Conservation (phyloP, 2,113 vertebrate species). For the Trichomycterus rosablanca region DNA sequence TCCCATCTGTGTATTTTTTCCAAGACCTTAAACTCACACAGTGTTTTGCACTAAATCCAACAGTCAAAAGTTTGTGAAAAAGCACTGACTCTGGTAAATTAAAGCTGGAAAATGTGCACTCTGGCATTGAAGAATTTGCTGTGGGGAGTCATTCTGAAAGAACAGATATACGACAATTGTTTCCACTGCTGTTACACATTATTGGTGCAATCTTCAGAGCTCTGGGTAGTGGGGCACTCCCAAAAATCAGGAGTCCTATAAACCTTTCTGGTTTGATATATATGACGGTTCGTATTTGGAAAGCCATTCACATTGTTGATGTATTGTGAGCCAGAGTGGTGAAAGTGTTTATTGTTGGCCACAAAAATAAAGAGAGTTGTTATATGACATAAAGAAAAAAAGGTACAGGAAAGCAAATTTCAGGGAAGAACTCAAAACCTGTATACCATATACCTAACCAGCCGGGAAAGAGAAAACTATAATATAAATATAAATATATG, state of each 20-base stretch:
- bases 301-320: conserved; percentile 24
- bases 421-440: background rate
- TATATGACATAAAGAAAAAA: background rate
- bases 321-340: conserved; percentile 10
- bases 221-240: conserved; percentile 13
- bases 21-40: too few species aligned
- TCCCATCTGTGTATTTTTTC: too few species aligned
- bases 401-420: background rate
- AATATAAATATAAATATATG: too few species aligned
- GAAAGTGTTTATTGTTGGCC: conserved; percentile 3
- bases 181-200: conserved; percentile 30
- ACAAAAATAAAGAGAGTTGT: background rate
- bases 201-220: conserved; percentile 22
- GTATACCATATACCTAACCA: too few species aligned
- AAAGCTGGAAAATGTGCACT: background rate
- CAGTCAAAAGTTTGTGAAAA: too few species aligned
- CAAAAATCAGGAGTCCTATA: conserved; percentile 22
- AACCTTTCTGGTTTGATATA: conserved; percentile 18
- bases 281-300: conserved; percentile 23
- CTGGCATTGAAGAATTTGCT: conserved; percentile 19
- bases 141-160: conserved; percentile 25
- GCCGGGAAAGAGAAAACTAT: too few species aligned
- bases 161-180: conserved; percentile 9
- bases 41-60: too few species aligned
- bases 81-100: too few species aligned